Conservation (phyloP, 2,113 vertebrate genomes). For the Zootoca vivipara region DNA sequence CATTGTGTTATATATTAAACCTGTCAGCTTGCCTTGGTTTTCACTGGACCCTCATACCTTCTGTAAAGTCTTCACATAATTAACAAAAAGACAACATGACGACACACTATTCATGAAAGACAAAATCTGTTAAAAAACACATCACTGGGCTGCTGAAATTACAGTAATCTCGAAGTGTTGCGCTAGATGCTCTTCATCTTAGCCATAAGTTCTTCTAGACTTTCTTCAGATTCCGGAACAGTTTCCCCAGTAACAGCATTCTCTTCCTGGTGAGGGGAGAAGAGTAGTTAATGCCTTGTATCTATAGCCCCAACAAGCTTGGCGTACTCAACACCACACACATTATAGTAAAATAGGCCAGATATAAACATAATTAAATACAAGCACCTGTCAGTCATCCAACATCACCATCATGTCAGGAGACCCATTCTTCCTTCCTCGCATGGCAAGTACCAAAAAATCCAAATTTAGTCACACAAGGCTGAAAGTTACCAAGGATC, state of each 20-base stretch:
- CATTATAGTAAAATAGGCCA: background rate
- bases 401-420: too few species aligned
- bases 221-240: conserved; percentile 86
- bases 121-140: background rate
- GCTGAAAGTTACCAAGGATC: too few species aligned
- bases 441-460: too few species aligned
- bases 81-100: background rate
- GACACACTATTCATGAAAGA: background rate
- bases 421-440: too few species aligned
- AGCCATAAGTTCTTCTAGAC: conserved; percentile 94
- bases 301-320: background rate
- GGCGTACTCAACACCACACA: too few species aligned
- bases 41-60: background rate
- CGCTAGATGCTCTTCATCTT: conserved; percentile 90
- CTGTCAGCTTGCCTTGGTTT: conserved; percentile 2
- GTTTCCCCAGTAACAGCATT: conserved; percentile 66
- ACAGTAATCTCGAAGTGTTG: background rate
- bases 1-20: accelerated
- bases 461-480: too few species aligned
- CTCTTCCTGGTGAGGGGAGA: conserved; percentile 65
- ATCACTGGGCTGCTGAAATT: background rate
- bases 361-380: background rate
- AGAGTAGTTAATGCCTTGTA: conserved; percentile 3
- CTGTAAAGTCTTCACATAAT: background rate
- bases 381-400: background rate